Base-by-base conservation (phyloP, 1,140 invertebrate genomes). In the Heliothis subflexa region DNA sequence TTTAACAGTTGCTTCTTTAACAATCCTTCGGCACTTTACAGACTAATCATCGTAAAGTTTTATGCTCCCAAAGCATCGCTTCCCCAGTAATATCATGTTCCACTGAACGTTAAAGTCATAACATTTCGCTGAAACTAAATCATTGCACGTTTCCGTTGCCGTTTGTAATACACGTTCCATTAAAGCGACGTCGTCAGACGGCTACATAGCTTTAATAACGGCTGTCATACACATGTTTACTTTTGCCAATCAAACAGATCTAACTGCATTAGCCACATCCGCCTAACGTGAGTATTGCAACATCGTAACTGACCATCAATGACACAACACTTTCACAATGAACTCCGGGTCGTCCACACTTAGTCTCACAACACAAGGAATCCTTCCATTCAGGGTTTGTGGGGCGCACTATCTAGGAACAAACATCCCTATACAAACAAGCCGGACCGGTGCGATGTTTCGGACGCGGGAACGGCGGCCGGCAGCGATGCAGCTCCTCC, bases 361-460 rank as follows among this genome's bases (percentile, higher is more conserved):
- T 75, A 75, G 73, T 66, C 75, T 85, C 89, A 88, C 87, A 88
- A 78, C 89, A 92, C 89, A 87, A 80, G 79, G 85, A 86, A 89
- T 88, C 85, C 73, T 75, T 75, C 73, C 89, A 81, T 82, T 85
- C 68, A 83, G 78, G 83, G 80, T 85, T 86, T 88, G 79, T 84
- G 84, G 84, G 85, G 73, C 85, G 83, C 89, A 90, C 89, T 90
- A 90, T 90, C 90, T 89, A 61, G 85, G 84, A 86, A 89, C 87
- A 91, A 92, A 89, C 89, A 93, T 91, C 87, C 86, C 88, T 89
- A 88, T 83, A 79, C 79, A 86, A 86, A 84, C 78, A 82, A 54
- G 66, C 54, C 50, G 78, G 25, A 87, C 78, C 83, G 78, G 68
- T 86, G 81, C 89, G 91, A 92, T 92, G 88, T 92, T 89, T 85